Evolutionary conservation across 2,113 vertebrate genomes (phyloP).

Genomic region (Zosterops hypoxanthus): DNA sequence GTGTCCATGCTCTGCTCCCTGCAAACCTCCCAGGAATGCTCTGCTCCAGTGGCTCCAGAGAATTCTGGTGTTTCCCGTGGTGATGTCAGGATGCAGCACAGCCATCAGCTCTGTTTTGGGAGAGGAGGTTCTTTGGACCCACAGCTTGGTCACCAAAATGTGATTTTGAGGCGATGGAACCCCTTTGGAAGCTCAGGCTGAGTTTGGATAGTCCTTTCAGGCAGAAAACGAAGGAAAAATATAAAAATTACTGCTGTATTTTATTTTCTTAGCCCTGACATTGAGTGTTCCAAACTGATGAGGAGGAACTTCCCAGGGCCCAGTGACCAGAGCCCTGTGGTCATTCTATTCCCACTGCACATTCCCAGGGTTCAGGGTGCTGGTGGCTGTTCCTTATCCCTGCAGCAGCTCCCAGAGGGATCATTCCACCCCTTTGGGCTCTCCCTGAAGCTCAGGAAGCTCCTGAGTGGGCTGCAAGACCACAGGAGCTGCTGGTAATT

Average conservation of each 20-base stretch:
- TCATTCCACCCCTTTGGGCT: fast-evolving
- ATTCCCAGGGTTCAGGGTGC: background rate
- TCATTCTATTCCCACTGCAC: fast-evolving
- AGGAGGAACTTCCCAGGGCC: background rate
- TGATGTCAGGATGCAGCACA: background rate
- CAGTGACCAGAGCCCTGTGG: fast-evolving
- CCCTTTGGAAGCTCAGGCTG: background rate
- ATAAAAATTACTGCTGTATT: fast-evolving
- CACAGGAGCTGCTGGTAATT: slow-evolving; percentile 58
- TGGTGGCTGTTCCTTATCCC: background rate
- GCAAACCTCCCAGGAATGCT: background rate
- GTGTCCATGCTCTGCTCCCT: background rate
- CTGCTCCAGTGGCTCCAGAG: background rate
- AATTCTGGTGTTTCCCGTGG: fast-evolving
- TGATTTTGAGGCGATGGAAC: fast-evolving
- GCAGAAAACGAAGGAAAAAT: background rate
- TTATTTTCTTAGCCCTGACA: background rate
- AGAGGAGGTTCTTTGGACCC: background rate
- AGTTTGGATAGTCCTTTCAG: background rate
- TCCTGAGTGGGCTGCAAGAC: background rate
- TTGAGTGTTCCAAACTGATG: fast-evolving
- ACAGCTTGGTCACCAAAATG: fast-evolving
- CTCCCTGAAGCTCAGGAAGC: background rate
- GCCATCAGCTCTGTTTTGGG: background rate
- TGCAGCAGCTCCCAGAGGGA: background rate